phyloP scores from a whole-genome alignment of 2,797 vertebrate species.

The Siniperca undulata region DNA sequence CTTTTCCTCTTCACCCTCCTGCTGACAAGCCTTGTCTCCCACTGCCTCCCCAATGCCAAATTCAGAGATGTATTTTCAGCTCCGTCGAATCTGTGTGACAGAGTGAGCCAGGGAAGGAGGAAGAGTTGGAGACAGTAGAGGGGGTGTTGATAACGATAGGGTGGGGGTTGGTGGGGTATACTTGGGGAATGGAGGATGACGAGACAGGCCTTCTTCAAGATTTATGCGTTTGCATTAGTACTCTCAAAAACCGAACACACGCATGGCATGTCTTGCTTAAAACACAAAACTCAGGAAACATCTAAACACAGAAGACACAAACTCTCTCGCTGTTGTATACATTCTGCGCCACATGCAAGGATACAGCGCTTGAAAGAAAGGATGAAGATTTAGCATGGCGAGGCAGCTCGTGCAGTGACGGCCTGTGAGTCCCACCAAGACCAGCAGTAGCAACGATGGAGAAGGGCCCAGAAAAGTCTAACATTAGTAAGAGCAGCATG shows the following conservation, averaged over 20 bases:
- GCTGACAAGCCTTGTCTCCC: too few species aligned
- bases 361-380: background rate
- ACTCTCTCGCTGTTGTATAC: background rate
- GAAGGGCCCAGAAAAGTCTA: constrained; percentile 1
- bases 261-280: background rate
- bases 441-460: background rate
- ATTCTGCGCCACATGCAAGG: background rate
- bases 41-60: too few species aligned
- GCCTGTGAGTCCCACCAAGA: background rate
- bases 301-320: background rate
- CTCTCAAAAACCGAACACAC: constrained; percentile 4
- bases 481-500: constrained; percentile 20
- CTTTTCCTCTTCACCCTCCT: too few species aligned
- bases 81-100: too few species aligned
- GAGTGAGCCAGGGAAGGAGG: too few species aligned
- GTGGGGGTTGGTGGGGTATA: too few species aligned
- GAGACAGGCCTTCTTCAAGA: too few species aligned
- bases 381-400: background rate
- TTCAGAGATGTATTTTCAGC: too few species aligned
- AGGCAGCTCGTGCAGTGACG: background rate
- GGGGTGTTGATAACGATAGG: too few species aligned
- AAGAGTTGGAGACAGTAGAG: too few species aligned
- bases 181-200: too few species aligned
- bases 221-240: too few species aligned
- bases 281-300: constrained; percentile 3